Evolutionary conservation across 2,797 vertebrate genomes (phyloP), one percentile per base, ranked within the genome.

Genomic region (Hippocampus kuda): DNA sequence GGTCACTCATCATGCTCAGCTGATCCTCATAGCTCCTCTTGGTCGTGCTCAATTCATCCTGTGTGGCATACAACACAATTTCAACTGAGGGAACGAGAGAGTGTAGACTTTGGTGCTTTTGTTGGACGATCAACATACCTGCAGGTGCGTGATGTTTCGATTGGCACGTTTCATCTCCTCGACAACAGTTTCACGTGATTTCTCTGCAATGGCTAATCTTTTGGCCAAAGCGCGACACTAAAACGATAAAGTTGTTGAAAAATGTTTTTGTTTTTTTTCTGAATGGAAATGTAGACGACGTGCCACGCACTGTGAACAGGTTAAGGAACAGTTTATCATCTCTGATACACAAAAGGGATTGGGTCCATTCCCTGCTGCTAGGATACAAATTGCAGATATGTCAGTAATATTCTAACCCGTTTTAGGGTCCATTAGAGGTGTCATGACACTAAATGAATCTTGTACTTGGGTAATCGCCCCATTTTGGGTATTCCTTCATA

Each of bases 1-100:
- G 97, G 83, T 99, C 97, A 22, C 97, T 99, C 97, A 99, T 99
- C 96, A 97, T 99, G 76, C 97, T 98, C 64, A 99, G 83, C 88
- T 99, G 97, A 76, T 98, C 96, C 83, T 99, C 96, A 0, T 99
- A 99, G 89, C 97, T 99, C 81, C 97, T 92, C 87, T 99, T 99
- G 0, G 96, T 99, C 0, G 97, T 99, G 56, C 93, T 89, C 82
- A 99, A 84, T 71, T 99, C 97, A 78, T 99, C 97, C 97, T 99
- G 80, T 2, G 3, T 2, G 60, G 57, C 3, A 71, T 9, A 44
- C 1, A 8, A 34, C 12, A 27, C 12, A 27, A 46, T 65, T 65
- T 65, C 13, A 65, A 27, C 2, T 0, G 24, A 48, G 9, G 24
- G 44, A 9, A 42, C 34, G 12, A 22, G 13, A 18, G 11, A 54